Evolutionary conservation across 1,140 invertebrate genomes (phyloP).

Genomic region (Elysia chlorotica): DNA sequence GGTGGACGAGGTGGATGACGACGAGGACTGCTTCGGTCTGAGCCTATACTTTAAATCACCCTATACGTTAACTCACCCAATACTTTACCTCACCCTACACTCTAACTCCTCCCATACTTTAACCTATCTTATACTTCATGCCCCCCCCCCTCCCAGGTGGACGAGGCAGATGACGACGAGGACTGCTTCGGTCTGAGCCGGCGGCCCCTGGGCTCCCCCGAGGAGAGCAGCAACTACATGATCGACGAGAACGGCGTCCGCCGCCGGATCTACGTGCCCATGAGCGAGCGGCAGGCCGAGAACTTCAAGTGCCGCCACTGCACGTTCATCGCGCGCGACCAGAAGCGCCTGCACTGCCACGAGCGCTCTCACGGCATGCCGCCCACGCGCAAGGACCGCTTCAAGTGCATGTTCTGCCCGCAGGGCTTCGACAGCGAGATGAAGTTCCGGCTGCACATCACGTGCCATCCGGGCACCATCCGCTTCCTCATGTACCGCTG

Average conservation of each 20-base stretch:
- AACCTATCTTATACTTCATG: too few species aligned
- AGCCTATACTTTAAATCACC: too few species aligned
- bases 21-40: not conserved
- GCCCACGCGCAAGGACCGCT: constrained; percentile 28
- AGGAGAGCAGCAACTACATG: not conserved
- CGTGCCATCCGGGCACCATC: constrained; percentile 34
- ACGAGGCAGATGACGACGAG: not conserved
- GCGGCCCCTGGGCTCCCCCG: too few species aligned
- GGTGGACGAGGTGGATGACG: constrained; percentile 2
- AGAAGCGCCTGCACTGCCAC: constrained; percentile 26
- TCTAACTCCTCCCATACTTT: too few species aligned
- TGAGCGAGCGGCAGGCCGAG: constrained; percentile 24
- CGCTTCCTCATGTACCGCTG: constrained; percentile 30
- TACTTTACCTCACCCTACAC: too few species aligned
- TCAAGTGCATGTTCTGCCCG: constrained; percentile 36
- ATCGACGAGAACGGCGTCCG: constrained; percentile 18
- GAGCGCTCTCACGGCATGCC: constrained; percentile 29
- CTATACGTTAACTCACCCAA: too few species aligned
- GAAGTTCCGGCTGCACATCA: constrained; percentile 32
- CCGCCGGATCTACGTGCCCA: constrained; percentile 16
- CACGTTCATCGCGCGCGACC: constrained; percentile 33
- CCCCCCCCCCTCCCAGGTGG: too few species aligned
- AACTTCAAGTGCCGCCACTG: constrained; percentile 32
- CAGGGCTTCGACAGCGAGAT: constrained; percentile 33
- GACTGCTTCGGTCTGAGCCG: not conserved